Evolutionary conservation across 2,888 invertebrate species (phyloP).

Genomic region (Caenorhabditis zanzibari): DNA sequence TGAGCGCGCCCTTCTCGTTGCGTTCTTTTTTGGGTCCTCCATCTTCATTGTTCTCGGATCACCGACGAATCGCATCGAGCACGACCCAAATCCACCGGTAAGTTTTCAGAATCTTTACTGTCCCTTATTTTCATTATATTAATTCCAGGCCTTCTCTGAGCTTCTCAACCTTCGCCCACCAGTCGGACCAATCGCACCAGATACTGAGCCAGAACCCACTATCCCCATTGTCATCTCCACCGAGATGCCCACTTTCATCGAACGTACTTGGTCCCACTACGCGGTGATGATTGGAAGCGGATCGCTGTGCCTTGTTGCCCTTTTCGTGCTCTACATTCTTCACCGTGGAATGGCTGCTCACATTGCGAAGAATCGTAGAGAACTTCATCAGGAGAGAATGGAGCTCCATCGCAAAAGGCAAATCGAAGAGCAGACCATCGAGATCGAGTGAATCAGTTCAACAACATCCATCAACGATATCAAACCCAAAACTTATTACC

Average conservation of each 20-base stretch:
- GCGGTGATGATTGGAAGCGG: too few species aligned
- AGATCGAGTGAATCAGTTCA: too few species aligned
- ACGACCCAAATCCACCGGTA: neutral
- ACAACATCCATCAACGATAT: too few species aligned
- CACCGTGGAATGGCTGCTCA: too few species aligned
- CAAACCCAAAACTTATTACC: too few species aligned
- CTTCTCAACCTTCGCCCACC: slow-evolving; percentile 28
- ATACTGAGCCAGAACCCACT: neutral
- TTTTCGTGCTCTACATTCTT: too few species aligned
- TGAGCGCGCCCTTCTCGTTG: neutral
- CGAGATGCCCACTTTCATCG: neutral
- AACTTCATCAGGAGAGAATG: too few species aligned
- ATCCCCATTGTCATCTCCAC: neutral
- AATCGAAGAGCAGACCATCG: too few species aligned
- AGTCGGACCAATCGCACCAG: neutral
- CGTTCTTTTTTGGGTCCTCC: neutral
- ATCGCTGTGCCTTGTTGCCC: too few species aligned
- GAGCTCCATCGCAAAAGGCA: too few species aligned
- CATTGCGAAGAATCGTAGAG: too few species aligned
- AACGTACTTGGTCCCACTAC: too few species aligned
- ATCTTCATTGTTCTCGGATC: neutral
- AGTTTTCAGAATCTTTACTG: neutral
- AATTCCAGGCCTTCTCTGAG: slow-evolving; percentile 35
- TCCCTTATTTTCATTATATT: neutral
- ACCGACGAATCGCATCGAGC: neutral